Evolutionary conservation across 2,113 vertebrate species (phyloP), one percentile per base, ranked within the genome.

Genomic region (Serinus canaria): DNA sequence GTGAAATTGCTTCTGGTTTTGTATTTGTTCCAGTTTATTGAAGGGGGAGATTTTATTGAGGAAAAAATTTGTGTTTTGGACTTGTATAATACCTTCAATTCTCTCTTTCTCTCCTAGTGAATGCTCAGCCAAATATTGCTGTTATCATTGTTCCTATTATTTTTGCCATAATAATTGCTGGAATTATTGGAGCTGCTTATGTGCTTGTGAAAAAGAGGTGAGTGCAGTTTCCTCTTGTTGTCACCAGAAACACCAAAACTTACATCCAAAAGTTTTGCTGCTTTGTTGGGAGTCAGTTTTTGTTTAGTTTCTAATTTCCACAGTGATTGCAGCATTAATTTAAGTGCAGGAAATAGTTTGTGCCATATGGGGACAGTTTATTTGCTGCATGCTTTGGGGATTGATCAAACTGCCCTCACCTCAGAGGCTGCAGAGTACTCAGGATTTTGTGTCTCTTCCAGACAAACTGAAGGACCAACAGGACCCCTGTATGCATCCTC

Each of bases 401-500:
- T 86, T 33, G 9, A 39, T 43, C 60, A 50, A 49, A 31, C 17
- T 46, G 24, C 24, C 24, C 49, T 60, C 12, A 13, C 50, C 37
- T 56, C n/a, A 20, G 3, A 83, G 50, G 31, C 77, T 82, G 81
- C 33, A 35, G 0, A 73, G 47, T 47, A 35, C 62, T 89, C 72
- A 92, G n/a, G 46, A 7, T 17, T 50, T 50, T 35, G 0, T 64
- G 25, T 96, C 28, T 53, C 49, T 97, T 94, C 27, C 93, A 99
- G 99, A 87, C 99, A 99, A 97, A 98, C 98, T 0, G 99, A 99
- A 90, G 99, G 99, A 80, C 99, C 99, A 0, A 98, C 98, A 0
- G 99, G 99, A 77, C 99, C 99, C 0, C 98, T 99, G 30, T 99
- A 99, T 1, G 99, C 99, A 4, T 99, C 99, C 41, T 99, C 99